Evolutionary conservation across 2,888 invertebrate genomes (phyloP).

Genomic region (Drosophila cyrtoloma): DNA sequence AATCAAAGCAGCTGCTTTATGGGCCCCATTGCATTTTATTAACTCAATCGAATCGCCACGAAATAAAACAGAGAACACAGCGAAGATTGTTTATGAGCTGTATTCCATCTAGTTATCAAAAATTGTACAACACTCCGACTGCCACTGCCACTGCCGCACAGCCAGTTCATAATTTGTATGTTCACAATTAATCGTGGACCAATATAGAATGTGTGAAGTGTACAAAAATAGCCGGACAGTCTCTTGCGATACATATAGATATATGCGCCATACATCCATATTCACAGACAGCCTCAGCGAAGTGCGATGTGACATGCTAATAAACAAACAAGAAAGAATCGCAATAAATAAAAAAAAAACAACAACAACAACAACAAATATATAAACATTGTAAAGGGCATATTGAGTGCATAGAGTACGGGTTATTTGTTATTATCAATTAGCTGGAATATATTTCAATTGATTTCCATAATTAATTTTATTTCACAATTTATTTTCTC

Average conservation of each 20-base stretch:
- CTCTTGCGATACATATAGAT: neutral
- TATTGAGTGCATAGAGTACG: neutral
- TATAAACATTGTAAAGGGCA: conserved; percentile 1
- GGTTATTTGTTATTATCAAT: conserved; percentile 18
- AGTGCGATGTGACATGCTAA: conserved; percentile 34
- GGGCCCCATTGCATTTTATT: conserved; percentile 36
- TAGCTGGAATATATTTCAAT: conserved; percentile 25
- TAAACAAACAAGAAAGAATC: conserved; percentile 16
- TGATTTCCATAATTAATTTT: conserved; percentile 43
- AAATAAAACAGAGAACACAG: conserved; percentile 22
- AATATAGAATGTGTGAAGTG: conserved; percentile 53
- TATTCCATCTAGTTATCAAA: conserved; percentile 25
- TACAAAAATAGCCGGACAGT: conserved; percentile 49
- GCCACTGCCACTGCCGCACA: neutral
- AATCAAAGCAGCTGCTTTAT: conserved; percentile 39
- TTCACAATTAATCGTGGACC: conserved; percentile 44
- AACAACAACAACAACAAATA: neutral
- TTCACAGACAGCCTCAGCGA: conserved; percentile 10
- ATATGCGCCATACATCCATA: conserved; percentile 12
- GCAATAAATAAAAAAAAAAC: neutral
- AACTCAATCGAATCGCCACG: conserved; percentile 29
- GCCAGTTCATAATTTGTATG: conserved; percentile 22
- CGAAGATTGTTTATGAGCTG: conserved; percentile 25
- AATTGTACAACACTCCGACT: conserved; percentile 8
- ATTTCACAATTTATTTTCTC: conserved; percentile 25